These are phyloP conservation scores for Styela plicata DNA, from an alignment of 23 tunicate species.

Conservation along the genomic window DNA sequence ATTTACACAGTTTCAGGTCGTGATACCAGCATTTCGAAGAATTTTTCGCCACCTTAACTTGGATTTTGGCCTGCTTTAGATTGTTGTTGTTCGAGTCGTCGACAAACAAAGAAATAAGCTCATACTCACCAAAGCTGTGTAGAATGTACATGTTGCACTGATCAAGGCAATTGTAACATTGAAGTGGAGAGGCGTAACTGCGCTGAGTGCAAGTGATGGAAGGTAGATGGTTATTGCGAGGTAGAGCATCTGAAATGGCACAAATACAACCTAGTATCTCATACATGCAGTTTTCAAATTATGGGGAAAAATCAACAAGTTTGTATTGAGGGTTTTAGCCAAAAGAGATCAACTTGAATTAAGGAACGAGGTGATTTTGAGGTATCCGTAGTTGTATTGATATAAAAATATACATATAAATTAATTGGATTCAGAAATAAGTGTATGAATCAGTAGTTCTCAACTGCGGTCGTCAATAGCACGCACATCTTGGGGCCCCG, in stretches of 20 bases:
- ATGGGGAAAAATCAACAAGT: too few relatives aligned
- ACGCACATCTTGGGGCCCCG: too few relatives aligned
- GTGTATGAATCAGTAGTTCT: too few relatives aligned
- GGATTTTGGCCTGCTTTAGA: background rate
- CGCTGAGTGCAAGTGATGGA: constrained; percentile 59
- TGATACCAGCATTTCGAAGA: too few relatives aligned
- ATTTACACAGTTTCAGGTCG: too few relatives aligned
- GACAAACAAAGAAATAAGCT: background rate
- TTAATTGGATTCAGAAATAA: background rate
- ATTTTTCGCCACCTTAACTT: too few relatives aligned
- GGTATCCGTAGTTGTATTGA: too few relatives aligned
- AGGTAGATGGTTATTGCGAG: constrained; percentile 52
- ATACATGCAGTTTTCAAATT: too few relatives aligned
- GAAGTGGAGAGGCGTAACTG: constrained; percentile 48
- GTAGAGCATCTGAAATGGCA: constrained; percentile 12
- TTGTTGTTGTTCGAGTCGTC: background rate
- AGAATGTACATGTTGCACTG: constrained; percentile 54
- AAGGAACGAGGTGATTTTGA: too few relatives aligned
- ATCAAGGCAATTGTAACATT: constrained; percentile 36
- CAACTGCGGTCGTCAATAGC: too few relatives aligned
- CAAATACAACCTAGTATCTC: background rate
- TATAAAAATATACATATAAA: background rate
- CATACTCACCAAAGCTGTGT: constrained; percentile 45
- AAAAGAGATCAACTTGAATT: too few relatives aligned
- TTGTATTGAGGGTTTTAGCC: too few relatives aligned